Evolutionary conservation across 2,888 invertebrate species (phyloP).

Genomic region (Cheilosia vernalis): DNA sequence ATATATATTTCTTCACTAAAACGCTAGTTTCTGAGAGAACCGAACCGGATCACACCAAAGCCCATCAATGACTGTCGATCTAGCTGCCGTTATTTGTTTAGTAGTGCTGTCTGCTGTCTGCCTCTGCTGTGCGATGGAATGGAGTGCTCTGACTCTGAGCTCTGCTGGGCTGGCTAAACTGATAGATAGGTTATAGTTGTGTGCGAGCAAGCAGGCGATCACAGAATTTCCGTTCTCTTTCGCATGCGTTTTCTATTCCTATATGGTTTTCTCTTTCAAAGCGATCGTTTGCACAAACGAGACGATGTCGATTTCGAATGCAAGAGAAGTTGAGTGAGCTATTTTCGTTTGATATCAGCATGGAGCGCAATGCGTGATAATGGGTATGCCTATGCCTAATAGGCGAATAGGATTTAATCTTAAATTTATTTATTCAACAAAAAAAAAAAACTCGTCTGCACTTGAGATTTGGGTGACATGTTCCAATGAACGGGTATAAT

Average conservation of each 20-base stretch:
- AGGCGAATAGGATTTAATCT: constrained; percentile 7
- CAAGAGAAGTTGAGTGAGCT: constrained; percentile 16
- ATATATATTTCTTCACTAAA: not conserved
- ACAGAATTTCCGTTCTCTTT: constrained; percentile 22
- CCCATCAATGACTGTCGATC: constrained; percentile 65
- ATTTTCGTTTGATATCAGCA: constrained; percentile 33
- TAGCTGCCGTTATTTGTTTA: constrained; percentile 35
- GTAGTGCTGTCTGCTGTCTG: no score
- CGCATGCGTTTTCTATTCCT: constrained; percentile 17
- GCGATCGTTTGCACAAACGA: not conserved
- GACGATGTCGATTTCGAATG: constrained; percentile 1
- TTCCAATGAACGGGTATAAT: no score
- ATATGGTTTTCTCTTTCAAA: constrained; percentile 33
- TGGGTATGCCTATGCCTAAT: no score
- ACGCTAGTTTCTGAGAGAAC: constrained; percentile 1
- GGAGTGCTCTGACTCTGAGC: constrained; percentile 38
- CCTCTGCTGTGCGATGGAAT: constrained; percentile 20
- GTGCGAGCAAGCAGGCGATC: not conserved
- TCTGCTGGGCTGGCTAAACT: not conserved
- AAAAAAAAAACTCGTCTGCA: not conserved
- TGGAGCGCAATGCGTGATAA: not conserved
- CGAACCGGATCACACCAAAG: constrained; percentile 64
- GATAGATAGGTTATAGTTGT: not conserved
- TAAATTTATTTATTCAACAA: no score
- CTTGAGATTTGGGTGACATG: constrained; percentile 18